Conservation (phyloP, 2,797 vertebrate genomes). For the Bovichtus diacanthus region DNA sequence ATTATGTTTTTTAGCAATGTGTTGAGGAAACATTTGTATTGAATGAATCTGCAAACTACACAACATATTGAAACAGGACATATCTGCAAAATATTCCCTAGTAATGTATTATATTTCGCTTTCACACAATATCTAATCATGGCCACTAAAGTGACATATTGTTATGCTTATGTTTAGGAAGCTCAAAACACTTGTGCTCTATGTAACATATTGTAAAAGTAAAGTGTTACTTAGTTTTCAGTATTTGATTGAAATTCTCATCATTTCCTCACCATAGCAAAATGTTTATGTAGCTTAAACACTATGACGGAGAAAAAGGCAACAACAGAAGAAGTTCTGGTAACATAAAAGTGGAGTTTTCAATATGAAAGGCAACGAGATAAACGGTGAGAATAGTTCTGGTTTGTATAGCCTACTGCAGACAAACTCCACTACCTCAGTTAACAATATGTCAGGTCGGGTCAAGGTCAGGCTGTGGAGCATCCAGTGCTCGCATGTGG, state of each 20-base stretch:
- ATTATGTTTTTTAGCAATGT: background rate
- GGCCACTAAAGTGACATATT: background rate
- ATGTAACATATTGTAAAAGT: background rate
- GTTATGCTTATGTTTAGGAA: background rate
- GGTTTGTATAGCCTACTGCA: background rate
- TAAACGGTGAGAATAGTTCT: background rate
- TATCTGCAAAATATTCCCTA: no score
- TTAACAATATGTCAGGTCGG: slow-evolving; percentile 3
- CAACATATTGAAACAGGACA: no score
- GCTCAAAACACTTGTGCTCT: background rate
- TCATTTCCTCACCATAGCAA: background rate
- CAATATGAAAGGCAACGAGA: background rate
- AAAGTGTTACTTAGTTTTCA: background rate
- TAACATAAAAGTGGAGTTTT: background rate
- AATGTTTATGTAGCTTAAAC: background rate
- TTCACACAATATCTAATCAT: background rate
- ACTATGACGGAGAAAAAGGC: background rate
- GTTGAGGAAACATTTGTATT: background rate
- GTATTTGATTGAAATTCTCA: background rate
- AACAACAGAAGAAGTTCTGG: no score
- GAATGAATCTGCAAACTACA: background rate
- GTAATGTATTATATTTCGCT: background rate
- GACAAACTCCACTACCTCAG: background rate
- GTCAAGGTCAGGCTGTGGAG: slow-evolving; percentile 31
- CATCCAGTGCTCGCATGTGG: slow-evolving; percentile 2